phyloP scores from a whole-genome alignment of 2,113 vertebrate species.

The Neofelis nebulosa region DNA sequence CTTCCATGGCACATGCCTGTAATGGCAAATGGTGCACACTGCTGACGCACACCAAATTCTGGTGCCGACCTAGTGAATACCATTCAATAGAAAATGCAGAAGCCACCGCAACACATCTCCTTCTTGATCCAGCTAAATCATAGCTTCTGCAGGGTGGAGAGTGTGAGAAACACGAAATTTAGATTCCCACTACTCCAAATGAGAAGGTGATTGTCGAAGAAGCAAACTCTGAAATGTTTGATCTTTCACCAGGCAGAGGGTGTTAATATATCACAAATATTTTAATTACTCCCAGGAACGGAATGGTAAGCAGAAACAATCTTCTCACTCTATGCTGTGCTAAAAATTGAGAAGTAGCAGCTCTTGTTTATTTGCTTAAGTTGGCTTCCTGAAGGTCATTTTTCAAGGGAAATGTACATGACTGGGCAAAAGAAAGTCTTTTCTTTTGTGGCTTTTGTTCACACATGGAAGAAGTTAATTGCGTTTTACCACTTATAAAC shows the following conservation, averaged over 20 bases:
- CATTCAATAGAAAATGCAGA: background rate
- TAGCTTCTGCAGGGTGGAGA: background rate
- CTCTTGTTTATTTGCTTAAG: background rate
- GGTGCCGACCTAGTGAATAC: background rate
- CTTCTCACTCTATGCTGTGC: background rate
- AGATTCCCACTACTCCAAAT: background rate
- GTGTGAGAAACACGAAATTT: constrained; percentile 25
- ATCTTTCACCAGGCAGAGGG: background rate
- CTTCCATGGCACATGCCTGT: background rate
- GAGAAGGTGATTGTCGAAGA: constrained; percentile 7
- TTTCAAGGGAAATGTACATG: constrained; percentile 40
- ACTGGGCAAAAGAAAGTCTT: constrained; percentile 7
- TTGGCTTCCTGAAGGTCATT: constrained; percentile 15
- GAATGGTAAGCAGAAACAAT: constrained; percentile 13
- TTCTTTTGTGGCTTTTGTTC: constrained; percentile 24
- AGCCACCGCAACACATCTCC: background rate
- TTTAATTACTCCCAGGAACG: constrained; percentile 34
- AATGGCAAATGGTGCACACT: background rate
- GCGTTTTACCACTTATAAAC: constrained; percentile 21
- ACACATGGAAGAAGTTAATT: constrained; percentile 37
- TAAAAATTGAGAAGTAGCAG: constrained; percentile 25
- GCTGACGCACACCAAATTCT: background rate
- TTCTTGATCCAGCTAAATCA: background rate
- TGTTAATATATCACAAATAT: constrained; percentile 20
- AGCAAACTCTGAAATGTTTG: background rate